A percentile compares a stretch with the other conserved stretches of the same genome.
Conservation (phyloP, 2,113 vertebrate genomes). For the Conger conger region DNA sequence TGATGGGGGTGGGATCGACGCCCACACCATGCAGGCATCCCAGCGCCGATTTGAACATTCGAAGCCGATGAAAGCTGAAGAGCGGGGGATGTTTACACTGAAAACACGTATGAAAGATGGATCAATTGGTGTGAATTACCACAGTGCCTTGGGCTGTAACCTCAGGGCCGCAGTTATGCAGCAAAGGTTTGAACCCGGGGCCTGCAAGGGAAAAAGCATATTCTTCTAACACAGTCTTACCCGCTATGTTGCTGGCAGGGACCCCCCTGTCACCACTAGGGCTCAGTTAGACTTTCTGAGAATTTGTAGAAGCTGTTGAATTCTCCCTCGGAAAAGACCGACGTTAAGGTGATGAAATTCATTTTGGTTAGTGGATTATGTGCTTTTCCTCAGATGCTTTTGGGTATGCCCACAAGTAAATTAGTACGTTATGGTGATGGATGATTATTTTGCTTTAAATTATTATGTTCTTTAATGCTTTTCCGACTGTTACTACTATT, state of each 20-base stretch:
- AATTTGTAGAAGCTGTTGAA: slow-evolving; percentile 50
- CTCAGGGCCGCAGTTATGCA: slow-evolving; percentile 52
- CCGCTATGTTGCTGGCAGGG: slow-evolving; percentile 49
- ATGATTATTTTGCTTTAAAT: neutral
- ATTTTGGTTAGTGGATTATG: slow-evolving; percentile 17
- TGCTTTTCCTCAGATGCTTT: slow-evolving; percentile 27
- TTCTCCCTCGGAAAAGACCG: slow-evolving; percentile 45
- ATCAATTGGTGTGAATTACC: slow-evolving; percentile 52
- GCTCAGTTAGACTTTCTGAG: slow-evolving; percentile 35
- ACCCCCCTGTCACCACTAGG: slow-evolving; percentile 39
- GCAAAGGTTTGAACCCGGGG: slow-evolving; percentile 36
- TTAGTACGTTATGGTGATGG: neutral
- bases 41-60: slow-evolving; percentile 25
- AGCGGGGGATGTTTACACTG: slow-evolving; percentile 50
- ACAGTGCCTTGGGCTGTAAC: slow-evolving; percentile 40
- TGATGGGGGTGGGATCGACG: slow-evolving; percentile 32
- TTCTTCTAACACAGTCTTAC: slow-evolving; percentile 50
- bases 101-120: slow-evolving; percentile 56
- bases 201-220: slow-evolving; percentile 31
- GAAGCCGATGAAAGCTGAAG: slow-evolving; percentile 37
- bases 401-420: slow-evolving; percentile 23
- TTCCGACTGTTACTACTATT: neutral
- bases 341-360: neutral
- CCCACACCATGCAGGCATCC: slow-evolving; percentile 18
- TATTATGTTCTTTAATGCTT: neutral